phyloP scores from a whole-genome alignment of 2,113 vertebrate species.

The Cacatua alba region DNA sequence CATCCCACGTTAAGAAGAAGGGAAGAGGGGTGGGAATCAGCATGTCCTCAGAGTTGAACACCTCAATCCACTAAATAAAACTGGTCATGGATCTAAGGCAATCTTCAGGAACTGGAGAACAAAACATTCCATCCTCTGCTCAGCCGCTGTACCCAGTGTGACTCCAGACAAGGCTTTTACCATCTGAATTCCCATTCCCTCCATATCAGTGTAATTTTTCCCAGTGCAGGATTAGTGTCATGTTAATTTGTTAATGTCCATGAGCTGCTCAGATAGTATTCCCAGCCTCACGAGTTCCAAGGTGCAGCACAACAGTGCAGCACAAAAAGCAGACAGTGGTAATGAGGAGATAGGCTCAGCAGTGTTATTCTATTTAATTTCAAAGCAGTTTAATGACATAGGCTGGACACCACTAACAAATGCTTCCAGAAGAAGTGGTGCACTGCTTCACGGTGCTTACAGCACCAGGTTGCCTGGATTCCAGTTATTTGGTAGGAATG shows the following conservation, averaged over 20 bases:
- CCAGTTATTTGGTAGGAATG: background rate
- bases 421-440: background rate
- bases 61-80: background rate
- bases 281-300: fast-evolving
- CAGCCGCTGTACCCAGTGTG: background rate
- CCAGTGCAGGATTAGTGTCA: background rate
- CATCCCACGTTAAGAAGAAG: background rate
- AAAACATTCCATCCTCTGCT: background rate
- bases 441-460: background rate
- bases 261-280: background rate
- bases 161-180: background rate
- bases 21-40: background rate
- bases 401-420: background rate
- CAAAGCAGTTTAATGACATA: background rate
- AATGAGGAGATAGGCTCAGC: background rate
- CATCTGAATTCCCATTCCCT: background rate
- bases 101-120: background rate
- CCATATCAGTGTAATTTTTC: background rate
- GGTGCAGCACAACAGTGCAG: background rate
- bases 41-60: background rate
- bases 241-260: background rate
- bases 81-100: background rate
- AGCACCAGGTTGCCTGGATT: background rate
- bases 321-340: background rate
- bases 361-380: background rate